A percentile compares a stretch with the other conserved stretches of the same genome.
phyloP scores from a whole-genome alignment of 1,140 invertebrate genomes.

The Zaprionus inermis region DNA sequence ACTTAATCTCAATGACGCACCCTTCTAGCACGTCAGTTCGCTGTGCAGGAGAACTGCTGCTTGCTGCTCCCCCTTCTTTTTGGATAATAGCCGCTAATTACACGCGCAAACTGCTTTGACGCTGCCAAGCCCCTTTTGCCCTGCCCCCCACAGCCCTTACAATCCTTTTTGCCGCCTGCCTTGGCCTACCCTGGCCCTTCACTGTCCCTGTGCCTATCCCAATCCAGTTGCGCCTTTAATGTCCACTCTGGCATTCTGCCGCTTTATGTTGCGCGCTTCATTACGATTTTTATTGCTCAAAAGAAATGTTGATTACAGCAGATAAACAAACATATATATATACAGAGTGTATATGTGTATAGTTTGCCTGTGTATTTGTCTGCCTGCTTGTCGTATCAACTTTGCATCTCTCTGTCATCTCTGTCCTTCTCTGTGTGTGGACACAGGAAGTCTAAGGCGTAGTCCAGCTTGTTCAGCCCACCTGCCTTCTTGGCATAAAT shows the following conservation, averaged over 20 bases:
- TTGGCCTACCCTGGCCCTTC: background rate
- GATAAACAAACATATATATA: conserved; percentile 17
- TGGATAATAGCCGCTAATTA: conserved; percentile 73
- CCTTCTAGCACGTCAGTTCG: background rate
- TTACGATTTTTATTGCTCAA: conserved; percentile 72
- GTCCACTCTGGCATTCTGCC: conserved; percentile 54
- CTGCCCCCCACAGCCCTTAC: background rate
- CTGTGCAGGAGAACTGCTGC: background rate
- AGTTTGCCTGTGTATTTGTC: background rate
- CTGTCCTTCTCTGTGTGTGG: background rate
- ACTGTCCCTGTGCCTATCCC: background rate
- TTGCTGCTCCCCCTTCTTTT: background rate
- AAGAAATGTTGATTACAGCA: conserved; percentile 53
- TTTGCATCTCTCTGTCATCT: conserved; percentile 37
- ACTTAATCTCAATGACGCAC: conserved; percentile 1
- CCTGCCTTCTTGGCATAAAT: conserved; percentile 54
- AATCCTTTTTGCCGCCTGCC: background rate
- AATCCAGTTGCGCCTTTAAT: conserved; percentile 51
- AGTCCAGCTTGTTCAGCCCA: conserved; percentile 15
- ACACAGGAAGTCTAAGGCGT: background rate
- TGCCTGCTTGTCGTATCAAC: conserved; percentile 13
- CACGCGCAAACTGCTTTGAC: conserved; percentile 67
- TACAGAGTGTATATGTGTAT: background rate
- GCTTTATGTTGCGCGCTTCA: conserved; percentile 71
- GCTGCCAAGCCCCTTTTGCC: background rate